Percentiles rank a stretch among this genome's conserved stretches.
Conservation (phyloP, 2,888 invertebrate species). For the Pseudococcus viburni region DNA sequence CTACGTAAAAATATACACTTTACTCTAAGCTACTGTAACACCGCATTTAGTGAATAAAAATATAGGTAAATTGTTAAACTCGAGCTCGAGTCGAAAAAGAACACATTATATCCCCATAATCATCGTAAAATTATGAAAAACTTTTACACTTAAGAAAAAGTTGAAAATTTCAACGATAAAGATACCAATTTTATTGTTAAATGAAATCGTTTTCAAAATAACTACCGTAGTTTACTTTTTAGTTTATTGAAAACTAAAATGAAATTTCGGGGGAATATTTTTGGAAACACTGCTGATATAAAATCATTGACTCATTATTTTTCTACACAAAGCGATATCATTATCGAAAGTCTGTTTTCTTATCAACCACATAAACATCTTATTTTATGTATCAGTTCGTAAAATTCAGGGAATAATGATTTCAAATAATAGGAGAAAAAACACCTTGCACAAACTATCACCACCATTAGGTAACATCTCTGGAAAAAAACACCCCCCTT, state of each 20-base stretch:
- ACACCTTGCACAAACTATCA: background rate
- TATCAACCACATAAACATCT: background rate
- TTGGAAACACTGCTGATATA: background rate
- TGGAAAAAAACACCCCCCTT: background rate
- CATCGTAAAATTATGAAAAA: conserved; percentile 46
- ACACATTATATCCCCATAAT: conserved; percentile 28
- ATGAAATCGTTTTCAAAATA: background rate
- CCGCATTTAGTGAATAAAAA: background rate
- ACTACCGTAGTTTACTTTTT: background rate
- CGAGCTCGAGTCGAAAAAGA: background rate
- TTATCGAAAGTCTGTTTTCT: background rate
- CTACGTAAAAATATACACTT: background rate
- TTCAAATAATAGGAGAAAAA: background rate
- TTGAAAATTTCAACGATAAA: background rate
- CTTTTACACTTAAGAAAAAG: conserved; percentile 17
- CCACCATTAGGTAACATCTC: background rate
- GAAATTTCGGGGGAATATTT: background rate
- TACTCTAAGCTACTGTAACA: background rate
- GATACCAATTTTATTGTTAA: background rate
- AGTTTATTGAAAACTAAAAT: background rate
- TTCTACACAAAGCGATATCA: background rate
- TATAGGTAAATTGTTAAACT: background rate
- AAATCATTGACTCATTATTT: background rate
- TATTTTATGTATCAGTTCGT: background rate
- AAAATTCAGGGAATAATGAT: background rate